These are phyloP conservation scores for Drosophila orosa DNA, from an alignment of 1,140 invertebrate genomes.

Conservation along the genomic window DNA sequence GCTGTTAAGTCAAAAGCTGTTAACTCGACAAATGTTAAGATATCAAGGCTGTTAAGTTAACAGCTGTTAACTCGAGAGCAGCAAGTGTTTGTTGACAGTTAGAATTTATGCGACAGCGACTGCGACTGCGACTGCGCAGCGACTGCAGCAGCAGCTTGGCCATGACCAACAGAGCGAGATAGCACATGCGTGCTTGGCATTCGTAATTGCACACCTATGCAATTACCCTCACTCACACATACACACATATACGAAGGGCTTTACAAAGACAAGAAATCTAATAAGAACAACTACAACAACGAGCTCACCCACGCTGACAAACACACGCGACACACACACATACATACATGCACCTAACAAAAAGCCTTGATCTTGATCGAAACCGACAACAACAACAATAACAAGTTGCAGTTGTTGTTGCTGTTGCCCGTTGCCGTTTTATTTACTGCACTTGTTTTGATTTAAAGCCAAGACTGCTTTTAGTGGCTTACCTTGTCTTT, in stretches of 20 bases:
- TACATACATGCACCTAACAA: constrained; percentile 22
- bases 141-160: constrained; percentile 33
- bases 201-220: constrained; percentile 38
- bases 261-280: constrained; percentile 32
- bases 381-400: constrained; percentile 44
- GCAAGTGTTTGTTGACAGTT: constrained; percentile 40
- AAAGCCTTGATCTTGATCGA: constrained; percentile 83
- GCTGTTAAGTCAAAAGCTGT: no score
- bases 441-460: constrained; percentile 78
- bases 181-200: constrained; percentile 51
- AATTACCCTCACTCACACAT: constrained; percentile 3
- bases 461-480: constrained; percentile 68
- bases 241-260: constrained; percentile 49
- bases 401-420: constrained; percentile 36
- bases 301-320: constrained; percentile 29
- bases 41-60: constrained; percentile 11
- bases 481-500: constrained; percentile 73
- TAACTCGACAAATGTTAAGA: constrained; percentile 7
- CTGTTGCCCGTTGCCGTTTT: constrained; percentile 46
- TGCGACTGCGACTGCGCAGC: constrained; percentile 16
- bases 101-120: constrained; percentile 45
- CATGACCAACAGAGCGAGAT: constrained; percentile 55
- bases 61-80: constrained; percentile 8
- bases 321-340: neutral
- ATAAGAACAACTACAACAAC: constrained; percentile 36